Conservation (phyloP, 92 coral and sea anemone genomes). For the Palythoa caribaeorum region DNA sequence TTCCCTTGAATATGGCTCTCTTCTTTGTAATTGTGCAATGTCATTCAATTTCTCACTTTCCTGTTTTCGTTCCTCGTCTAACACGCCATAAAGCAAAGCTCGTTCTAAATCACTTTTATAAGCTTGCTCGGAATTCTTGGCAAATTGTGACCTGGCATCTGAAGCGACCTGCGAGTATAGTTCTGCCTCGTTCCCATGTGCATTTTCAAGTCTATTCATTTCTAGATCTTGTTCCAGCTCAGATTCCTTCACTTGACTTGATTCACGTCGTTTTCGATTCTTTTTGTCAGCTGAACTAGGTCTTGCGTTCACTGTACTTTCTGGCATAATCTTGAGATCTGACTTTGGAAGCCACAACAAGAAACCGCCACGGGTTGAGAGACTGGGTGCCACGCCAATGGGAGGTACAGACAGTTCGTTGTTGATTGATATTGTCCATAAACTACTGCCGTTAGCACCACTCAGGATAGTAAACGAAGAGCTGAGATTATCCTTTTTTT, state of each 20-base stretch:
- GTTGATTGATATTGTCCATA: conserved; percentile 65
- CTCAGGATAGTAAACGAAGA: conserved; percentile 65
- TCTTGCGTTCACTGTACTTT: conserved; percentile 1
- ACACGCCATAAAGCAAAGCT: background rate
- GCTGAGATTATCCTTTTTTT: conserved; percentile 53
- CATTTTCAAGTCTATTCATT: background rate
- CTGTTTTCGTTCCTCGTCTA: background rate
- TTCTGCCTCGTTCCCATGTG: background rate
- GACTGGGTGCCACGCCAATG: conserved; percentile 54
- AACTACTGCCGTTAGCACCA: conserved; percentile 69
- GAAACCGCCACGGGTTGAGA: conserved; percentile 58
- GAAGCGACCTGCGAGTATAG: background rate
- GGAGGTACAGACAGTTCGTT: conserved; percentile 71
- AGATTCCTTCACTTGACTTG: background rate
- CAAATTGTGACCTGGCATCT: background rate
- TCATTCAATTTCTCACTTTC: background rate
- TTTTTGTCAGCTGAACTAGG: background rate
- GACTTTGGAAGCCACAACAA: conserved; percentile 83
- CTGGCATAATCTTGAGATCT: conserved; percentile 49
- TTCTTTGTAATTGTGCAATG: background rate
- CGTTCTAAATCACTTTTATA: background rate
- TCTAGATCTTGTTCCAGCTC: background rate
- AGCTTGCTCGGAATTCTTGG: background rate
- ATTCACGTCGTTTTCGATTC: conserved; percentile 32
- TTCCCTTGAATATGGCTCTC: background rate